Base-by-base conservation (phyloP, 2,797 vertebrate species). In the Tachyglossus aculeatus region DNA sequence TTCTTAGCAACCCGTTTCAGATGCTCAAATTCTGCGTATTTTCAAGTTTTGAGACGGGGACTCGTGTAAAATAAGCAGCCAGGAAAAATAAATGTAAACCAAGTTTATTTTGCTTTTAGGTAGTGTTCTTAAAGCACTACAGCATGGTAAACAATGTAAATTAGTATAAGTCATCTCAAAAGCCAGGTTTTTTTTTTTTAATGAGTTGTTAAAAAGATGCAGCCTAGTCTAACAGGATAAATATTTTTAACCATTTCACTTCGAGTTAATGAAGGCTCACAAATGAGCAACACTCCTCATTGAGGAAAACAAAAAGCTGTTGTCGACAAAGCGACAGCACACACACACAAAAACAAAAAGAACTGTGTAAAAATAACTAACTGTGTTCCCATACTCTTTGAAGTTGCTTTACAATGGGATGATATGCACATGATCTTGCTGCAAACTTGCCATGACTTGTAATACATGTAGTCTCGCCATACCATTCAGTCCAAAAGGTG, bases 261-360 rank as follows among this genome's bases (percentile, higher is more conserved):
- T 96, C 93, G 95, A 95, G 95, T 96, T 96, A 96, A 97, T 96
- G 96, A 97, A 96, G 93, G 97, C 96, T 98, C 96, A 95, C 94
- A 96, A 96, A 95, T 95, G 96, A 98, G 96, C 96, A 96, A 96
- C 96, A 94, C 95, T 99, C 97, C 98, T 99, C 97, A 97, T 95
- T 98, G 97, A 99, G 98, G 93, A 99, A 98, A 99, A 98, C 96
- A 96, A 98, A 99, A 98, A 96, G 95, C 96, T 96, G 95, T 98
- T 98, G 96, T 98, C 96, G 96, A 96, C 97, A 95, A 91, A 91
- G 96, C 96, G 95, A 98, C 96, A 98, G 95, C 96, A 96, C 96
- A 95, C 95, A 92, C 94, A 93, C 93, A 92, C 93, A 93, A 91
- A 86, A 69, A 83, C 87, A 90, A 94, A 93, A 94, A 93, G 88